Evolutionary conservation across 2,797 vertebrate species (phyloP).

Genomic region (Intellagama lesueurii): DNA sequence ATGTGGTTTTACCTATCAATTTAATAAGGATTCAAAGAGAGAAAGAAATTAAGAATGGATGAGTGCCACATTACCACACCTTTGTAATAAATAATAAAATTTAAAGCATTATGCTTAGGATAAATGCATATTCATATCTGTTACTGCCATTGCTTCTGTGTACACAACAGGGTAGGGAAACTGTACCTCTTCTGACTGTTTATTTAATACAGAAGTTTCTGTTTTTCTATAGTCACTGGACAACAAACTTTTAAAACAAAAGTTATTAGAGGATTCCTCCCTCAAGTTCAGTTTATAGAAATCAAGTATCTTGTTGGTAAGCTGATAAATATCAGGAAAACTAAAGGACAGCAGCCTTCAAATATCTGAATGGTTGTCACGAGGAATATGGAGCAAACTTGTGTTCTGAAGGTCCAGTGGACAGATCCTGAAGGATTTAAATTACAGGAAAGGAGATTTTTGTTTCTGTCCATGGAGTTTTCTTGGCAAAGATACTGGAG

Average conservation of each 20-base stretch:
- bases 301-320: background rate
- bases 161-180: background rate
- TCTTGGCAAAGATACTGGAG: no score
- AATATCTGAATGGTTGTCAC: background rate
- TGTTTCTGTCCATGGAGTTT: no score
- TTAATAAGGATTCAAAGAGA: slow-evolving; percentile 52
- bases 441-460: background rate
- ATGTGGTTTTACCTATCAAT: slow-evolving; percentile 56
- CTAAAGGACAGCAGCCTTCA: background rate
- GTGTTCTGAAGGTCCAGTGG: background rate
- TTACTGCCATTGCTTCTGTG: background rate
- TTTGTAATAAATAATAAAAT: background rate
- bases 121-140: background rate
- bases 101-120: background rate
- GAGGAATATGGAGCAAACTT: background rate
- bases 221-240: background rate
- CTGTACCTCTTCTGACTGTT: background rate
- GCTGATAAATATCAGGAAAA: background rate
- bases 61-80: slow-evolving; percentile 27
- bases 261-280: background rate
- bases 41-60: slow-evolving; percentile 45
- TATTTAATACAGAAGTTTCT: background rate
- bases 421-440: background rate
- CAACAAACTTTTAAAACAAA: background rate
- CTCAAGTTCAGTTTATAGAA: background rate